Evolutionary conservation across 1,140 invertebrate species (phyloP).

Genomic region (Cryptotermes secundus): DNA sequence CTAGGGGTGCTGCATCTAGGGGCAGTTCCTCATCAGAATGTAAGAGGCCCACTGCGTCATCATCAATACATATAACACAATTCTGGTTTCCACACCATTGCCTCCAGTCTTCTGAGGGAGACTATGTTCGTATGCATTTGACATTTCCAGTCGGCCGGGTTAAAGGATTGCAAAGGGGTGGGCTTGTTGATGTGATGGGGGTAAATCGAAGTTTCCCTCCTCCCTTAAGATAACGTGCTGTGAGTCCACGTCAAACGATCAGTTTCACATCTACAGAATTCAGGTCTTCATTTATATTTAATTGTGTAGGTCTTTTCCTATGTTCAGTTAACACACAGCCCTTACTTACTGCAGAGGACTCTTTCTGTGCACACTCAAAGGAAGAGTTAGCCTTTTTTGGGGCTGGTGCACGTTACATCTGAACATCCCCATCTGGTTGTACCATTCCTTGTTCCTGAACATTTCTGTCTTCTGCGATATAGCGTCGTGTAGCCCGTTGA

Average conservation of each 20-base stretch:
- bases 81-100: conserved; percentile 5
- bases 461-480: too few species aligned
- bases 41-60: background rate
- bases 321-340: too few species aligned
- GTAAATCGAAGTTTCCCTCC: background rate
- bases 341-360: too few species aligned
- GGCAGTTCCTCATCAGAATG: background rate
- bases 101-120: background rate
- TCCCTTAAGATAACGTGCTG: background rate
- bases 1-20: background rate
- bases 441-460: too few species aligned
- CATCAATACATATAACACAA: conserved; percentile 6
- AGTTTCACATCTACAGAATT: background rate
- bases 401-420: too few species aligned
- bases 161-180: conserved; percentile 7
- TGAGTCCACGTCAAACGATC: background rate
- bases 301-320: too few species aligned
- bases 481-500: too few species aligned
- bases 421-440: too few species aligned
- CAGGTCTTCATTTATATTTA: too few species aligned
- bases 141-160: conserved; percentile 9
- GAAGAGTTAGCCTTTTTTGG: too few species aligned
- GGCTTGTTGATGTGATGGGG: conserved; percentile 13
- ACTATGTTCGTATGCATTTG: background rate
- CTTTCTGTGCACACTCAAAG: too few species aligned